phyloP scores from a whole-genome alignment of 2,797 vertebrate genomes.

The Hypotaenidia philippensis region DNA sequence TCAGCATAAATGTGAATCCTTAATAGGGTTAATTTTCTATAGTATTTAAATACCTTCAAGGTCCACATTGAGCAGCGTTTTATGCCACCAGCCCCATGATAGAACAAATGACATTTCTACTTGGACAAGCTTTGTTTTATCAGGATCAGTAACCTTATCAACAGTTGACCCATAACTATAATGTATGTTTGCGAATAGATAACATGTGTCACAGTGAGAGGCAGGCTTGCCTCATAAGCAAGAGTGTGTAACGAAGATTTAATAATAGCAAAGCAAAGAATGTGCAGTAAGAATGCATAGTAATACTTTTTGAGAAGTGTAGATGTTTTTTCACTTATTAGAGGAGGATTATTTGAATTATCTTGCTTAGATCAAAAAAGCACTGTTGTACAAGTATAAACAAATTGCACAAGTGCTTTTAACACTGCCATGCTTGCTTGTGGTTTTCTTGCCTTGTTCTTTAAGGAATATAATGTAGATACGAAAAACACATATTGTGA shows the following conservation, averaged over 20 bases:
- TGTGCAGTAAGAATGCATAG: background rate
- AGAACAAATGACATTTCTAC: conserved; percentile 92
- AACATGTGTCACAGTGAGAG: conserved; percentile 91
- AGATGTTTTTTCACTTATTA: conserved; percentile 22
- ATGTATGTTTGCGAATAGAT: conserved; percentile 81
- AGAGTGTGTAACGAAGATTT: conserved; percentile 77
- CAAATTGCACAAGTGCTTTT: background rate
- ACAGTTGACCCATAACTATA: conserved; percentile 93
- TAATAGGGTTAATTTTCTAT: conserved; percentile 10
- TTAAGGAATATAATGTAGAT: conserved; percentile 22
- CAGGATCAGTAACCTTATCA: conserved; percentile 95
- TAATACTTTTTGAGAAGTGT: conserved; percentile 32
- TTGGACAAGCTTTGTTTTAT: conserved; percentile 92
- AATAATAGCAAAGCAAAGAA: conserved; percentile 66
- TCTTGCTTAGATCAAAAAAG: conserved; percentile 38
- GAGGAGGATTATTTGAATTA: background rate
- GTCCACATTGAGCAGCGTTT: conserved; percentile 78
- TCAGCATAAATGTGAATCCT: conserved; percentile 8
- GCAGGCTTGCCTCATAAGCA: conserved; percentile 75
- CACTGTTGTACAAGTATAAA: background rate
- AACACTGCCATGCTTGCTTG: background rate
- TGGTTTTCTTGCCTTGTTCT: conserved; percentile 37
- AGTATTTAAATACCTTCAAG: conserved; percentile 39
- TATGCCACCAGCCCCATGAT: conserved; percentile 82
- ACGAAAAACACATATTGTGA: background rate